A percentile compares a stretch with the other conserved stretches of the same genome.
Conservation (phyloP, 1,140 invertebrate genomes). For the Neomicropteryx cornuta region DNA sequence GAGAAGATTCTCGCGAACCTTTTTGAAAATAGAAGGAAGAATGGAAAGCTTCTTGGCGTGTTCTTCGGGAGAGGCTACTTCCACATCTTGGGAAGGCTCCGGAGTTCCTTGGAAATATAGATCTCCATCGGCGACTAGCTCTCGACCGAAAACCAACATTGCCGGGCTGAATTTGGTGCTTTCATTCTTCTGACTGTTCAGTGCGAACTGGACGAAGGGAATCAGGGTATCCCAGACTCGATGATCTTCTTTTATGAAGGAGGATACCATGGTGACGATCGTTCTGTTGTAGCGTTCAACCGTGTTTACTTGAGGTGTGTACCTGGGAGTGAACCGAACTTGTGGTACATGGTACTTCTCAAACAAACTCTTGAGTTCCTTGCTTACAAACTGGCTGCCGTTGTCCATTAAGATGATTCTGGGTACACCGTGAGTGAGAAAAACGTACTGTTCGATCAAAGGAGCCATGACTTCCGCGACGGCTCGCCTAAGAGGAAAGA, state of each 20-base stretch:
- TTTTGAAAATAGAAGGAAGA: not conserved
- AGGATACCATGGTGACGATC: conserved; percentile 22
- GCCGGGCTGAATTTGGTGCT: conserved; percentile 12
- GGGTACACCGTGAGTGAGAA: conserved; percentile 20
- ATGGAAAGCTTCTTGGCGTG: not conserved
- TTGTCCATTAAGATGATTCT: conserved; percentile 26
- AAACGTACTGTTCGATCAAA: conserved; percentile 17
- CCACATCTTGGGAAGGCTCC: not conserved
- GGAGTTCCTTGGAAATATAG: not conserved
- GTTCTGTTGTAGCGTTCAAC: conserved; percentile 25
- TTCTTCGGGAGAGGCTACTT: not conserved
- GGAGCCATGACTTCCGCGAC: conserved; percentile 14
- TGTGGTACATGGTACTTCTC: conserved; percentile 13
- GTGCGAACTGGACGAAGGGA: conserved; percentile 20
- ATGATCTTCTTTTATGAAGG: conserved; percentile 24
- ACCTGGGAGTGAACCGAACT: conserved; percentile 19
- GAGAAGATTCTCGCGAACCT: not conserved
- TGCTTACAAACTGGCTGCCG: conserved; percentile 28
- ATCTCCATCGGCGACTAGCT: conserved; percentile 1
- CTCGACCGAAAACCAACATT: conserved; percentile 11
- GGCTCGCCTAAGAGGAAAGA: conserved; percentile 17
- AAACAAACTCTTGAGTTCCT: conserved; percentile 5
- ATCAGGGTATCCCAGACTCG: conserved; percentile 23
- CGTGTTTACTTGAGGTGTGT: conserved; percentile 25
- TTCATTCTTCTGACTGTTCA: conserved; percentile 16